Base-by-base conservation (phyloP, 2,888 invertebrate species). In the Synergus japonicus region DNA sequence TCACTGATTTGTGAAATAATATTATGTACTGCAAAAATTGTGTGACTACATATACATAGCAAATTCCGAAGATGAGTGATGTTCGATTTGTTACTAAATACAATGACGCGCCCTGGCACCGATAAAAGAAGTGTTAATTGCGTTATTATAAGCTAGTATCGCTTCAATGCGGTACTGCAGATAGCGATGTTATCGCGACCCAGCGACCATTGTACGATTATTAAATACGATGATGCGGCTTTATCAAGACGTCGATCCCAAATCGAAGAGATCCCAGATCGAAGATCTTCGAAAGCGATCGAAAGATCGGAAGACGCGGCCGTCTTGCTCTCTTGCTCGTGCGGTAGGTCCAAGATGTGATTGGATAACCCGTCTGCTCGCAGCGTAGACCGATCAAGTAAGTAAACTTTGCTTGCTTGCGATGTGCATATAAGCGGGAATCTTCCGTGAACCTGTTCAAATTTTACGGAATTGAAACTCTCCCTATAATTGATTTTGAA, bases 171-270 rank as follows among this genome's bases (percentile, higher is more conserved):
- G 73, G 82, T 73, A 43, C 54, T 46, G 76, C 81, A 82, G 86
- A 87, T 87, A 86, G 87, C 85, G 88, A 88, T 88, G 86, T 88
- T 88, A 88, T 88, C 88, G 87, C 78, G 65, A 73, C 85, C 66
- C 82, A 81, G 83, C 84, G 85, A 66, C 87, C 88, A 90, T 90
- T 90, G 91, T 91, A 87, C 86, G 90, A 90, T 91, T 91, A 91
- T 91, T 91, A 91, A 91, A 91, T 90, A 89, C 89, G 91, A 91
- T 91, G 91, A 91, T 91, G 91, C 87, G 87, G 91, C 91, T 91
- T 88, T 89, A 91, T 90, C 87, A 83, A 83, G 86, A 85, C 83
- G 85, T 83, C 85, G 82, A 86, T 84, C 83, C 85, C 69, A 80
- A 82, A 81, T 82, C 85, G 86, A 83, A 15, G 76, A 69, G 82